Base-by-base conservation (phyloP, 2,888 invertebrate genomes). In the Plebejus melissa region DNA sequence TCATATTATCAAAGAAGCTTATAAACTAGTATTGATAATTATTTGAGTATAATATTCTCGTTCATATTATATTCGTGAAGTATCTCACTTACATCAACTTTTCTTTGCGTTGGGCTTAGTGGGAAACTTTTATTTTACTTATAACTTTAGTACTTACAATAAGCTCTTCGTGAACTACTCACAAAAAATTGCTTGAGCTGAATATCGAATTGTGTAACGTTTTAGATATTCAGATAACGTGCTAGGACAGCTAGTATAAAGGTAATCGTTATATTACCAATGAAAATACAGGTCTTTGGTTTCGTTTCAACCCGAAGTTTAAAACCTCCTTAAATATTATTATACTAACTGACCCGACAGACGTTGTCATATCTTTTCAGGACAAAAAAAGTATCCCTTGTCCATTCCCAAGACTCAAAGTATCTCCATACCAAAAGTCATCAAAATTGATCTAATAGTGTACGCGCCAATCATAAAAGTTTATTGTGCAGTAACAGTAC, bases 61-160 rank as follows among this genome's bases (percentile, higher is more conserved):
- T 36, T 65, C 70, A 28, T 54, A 72, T 28, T 72, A 72, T 32
- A 72, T 72, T 72, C 50, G 72, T 72, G 50, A 54, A 16, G 32
- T 54, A 22, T 22, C 22, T 22, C 22, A 13, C 72, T 72, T 54
- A 50, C 32, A 28, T 13, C 28, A 54, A 72, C 50, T 54, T 54
- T 54, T 54, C 54, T 72, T 72, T 54, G 72, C 50, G 32, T 50
- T 54, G 16, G 28, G 32, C 72, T 72, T 32, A 54, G 72, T 46
- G 32, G 32, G 32, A 54, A 54, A 46, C 41, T 65, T 65, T 65
- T 65, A 65, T 65, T 65, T 65, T 65, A 65, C 65, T 65, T 36
- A 32, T 36, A 70, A 70, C 70, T 70, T 70, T 22, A 70, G n/a
- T 70, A 70, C 70, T 70, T 70, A 70, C 65, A 2, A 65, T 65